Conservation (phyloP, 2,888 invertebrate species). For the Globia sparganii region DNA sequence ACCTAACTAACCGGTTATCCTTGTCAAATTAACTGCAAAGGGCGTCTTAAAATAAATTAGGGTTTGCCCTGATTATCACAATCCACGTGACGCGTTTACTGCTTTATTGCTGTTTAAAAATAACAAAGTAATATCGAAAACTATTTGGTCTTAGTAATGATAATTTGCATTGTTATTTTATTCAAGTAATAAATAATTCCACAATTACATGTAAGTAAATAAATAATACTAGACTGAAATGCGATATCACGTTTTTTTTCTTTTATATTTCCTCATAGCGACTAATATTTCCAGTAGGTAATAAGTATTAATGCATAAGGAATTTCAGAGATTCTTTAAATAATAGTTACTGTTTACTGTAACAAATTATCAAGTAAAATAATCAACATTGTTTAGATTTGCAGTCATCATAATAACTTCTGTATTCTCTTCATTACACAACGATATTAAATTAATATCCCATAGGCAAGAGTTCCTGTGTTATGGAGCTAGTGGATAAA, state of each 20-base stretch:
- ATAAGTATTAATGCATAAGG: neutral
- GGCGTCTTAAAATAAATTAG: slow-evolving; percentile 24
- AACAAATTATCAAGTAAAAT: slow-evolving; percentile 9
- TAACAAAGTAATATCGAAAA: neutral
- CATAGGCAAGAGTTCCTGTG: neutral
- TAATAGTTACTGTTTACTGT: slow-evolving; percentile 1
- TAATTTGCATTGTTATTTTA: slow-evolving; percentile 14
- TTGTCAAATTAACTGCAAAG: neutral
- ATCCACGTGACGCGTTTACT: neutral
- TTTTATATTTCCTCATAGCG: slow-evolving; percentile 40
- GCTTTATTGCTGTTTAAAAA: neutral
- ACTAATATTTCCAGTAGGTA: slow-evolving; percentile 13
- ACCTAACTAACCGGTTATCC: slow-evolving; percentile 1
- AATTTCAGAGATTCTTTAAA: slow-evolving; percentile 19
- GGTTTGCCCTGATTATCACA: neutral
- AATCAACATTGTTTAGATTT: slow-evolving; percentile 5
- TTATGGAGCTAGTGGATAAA: neutral
- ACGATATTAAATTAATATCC: neutral
- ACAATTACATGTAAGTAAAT: slow-evolving; percentile 29
- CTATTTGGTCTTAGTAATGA: neutral
- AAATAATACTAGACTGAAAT: slow-evolving; percentile 21
- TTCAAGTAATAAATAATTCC: slow-evolving; percentile 29
- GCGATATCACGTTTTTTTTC: slow-evolving; percentile 20
- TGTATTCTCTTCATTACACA: slow-evolving; percentile 5
- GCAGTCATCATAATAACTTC: slow-evolving; percentile 9